A percentile compares a stretch with the other conserved stretches of the same genome.
Conservation (phyloP, 2,113 vertebrate genomes). For the Paedocypris sp. region DNA sequence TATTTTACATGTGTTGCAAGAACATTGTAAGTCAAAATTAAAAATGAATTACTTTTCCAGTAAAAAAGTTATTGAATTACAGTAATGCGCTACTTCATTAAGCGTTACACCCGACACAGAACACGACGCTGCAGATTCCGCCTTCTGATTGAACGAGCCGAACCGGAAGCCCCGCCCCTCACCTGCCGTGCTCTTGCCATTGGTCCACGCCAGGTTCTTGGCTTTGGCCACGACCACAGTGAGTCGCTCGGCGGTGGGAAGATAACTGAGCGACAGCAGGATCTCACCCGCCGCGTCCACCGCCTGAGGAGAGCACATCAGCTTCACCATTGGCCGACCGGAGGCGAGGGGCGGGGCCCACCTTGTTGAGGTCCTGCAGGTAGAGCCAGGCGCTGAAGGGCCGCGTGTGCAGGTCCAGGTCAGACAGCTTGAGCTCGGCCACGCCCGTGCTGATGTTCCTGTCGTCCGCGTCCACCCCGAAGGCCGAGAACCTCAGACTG, state of each 20-base stretch:
- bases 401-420: constrained; percentile 74
- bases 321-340: no score
- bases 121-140: no score
- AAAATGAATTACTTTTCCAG: no score
- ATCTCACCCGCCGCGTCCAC: constrained; percentile 88
- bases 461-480: constrained; percentile 79
- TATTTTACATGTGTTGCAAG: no score
- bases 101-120: no score
- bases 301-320: constrained; percentile 51
- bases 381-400: constrained; percentile 94
- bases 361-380: constrained; percentile 91
- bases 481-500: constrained; percentile 80
- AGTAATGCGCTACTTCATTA: no score
- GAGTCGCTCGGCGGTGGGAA: constrained; percentile 91
- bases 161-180: constrained; percentile 25
- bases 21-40: no score
- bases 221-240: constrained; percentile 95
- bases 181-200: constrained; percentile 81
- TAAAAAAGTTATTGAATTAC: no score
- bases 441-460: constrained; percentile 74
- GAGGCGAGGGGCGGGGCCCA: constrained; percentile 16
- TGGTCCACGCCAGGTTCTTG: constrained; percentile 88
- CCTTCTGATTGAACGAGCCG: no score
- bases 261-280: constrained; percentile 88
- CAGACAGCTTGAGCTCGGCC: constrained; percentile 85